Base-by-base conservation (phyloP, 2,113 vertebrate species). In the Scomber scombrus region DNA sequence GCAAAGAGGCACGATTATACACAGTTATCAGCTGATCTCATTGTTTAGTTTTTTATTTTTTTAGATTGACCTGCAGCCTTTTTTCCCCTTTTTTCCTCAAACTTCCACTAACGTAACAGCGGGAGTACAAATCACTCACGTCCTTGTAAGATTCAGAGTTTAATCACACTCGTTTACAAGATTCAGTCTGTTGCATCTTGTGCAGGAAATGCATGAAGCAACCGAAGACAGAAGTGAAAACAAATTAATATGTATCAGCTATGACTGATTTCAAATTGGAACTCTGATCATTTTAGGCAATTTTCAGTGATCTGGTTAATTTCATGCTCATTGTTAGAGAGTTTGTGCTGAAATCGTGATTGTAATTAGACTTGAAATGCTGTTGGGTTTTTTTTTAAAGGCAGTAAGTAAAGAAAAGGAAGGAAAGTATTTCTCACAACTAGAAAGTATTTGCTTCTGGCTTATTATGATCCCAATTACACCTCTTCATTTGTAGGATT, bases 251-350 rank as follows among this genome's bases (percentile, higher is more conserved):
- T 55, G 12, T 4, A 40, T 58, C 9, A 4, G 7, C 23, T 64
- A 29, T 3, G 14, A 51, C 16, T 26, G 49, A 51, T 23, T 29
- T 5, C 61, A 1, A 64, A 55, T 26, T 56, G 46, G 34, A 70
- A 43, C 47, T 52, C 15, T 50, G 57, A 60, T 85, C 34, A 52
- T n/a, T 65, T 62, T 3, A 62, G 31, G 1, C 62, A 1, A 31
- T 75, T 75, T 70, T 56, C 49, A 45, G 29, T 23, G 11, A 43
- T 54, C 15, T 12, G 5, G 56, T 67, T 60, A 21, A 15, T 56
- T 71, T 63, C 47, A 66, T 56, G 55, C 66, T 75, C 55, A 11
- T 11, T 50, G 67, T 70, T 21, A 9, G 65, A 81, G 50, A 77
- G 66, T 67, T 69, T 55, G 52, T 19, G 3, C 56, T 19, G n/a